Evolutionary conservation across 2,113 vertebrate genomes (phyloP), one percentile per base, ranked within the genome.

Genomic region (Charina bottae): DNA sequence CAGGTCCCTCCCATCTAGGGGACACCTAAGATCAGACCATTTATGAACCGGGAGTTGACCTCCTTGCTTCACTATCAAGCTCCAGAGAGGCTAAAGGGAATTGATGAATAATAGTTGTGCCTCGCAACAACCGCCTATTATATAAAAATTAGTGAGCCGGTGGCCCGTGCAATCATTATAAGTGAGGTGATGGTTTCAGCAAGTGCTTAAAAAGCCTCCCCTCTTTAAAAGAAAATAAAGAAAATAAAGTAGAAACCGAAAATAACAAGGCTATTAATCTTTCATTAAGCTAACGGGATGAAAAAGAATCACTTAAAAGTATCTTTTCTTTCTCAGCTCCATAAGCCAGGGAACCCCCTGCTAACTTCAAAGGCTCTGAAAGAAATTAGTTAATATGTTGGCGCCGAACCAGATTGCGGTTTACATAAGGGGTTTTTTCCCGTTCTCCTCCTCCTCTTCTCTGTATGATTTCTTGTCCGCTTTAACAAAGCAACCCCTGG

Each of bases 171-270:
- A 7, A 9, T 37, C 72, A 78, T 78, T 33, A 42, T 78, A 78
- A 78, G 33, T 17, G 72, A 78, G 33, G 21, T 19, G 72, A 42
- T 9, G 33, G 33, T 78, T 78, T 78, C 33, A 78, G 33, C 33
- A 78, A 78, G 17, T 21, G 72, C 17, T 17, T 97, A 97, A 97
- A 98, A 7, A 78, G 72, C 72, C 7, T 37, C 72, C n/a, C 17
- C 6, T 21, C 33, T 42, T 21, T 7, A 21, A 21, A 78, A 78
- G 72, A 78, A 94, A 96, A 78, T 78, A 78, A 37, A 78, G 72
- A 78, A 94, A 96, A 78, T 78, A 78, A 37, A 78, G 72, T 33
- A 21, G 72, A 9, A 33, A 33, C 33, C 7, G 33, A 78, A 99
- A 78, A 78, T 37, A 78, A 37, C 68, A 78, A 78, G 68, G 68